These are phyloP conservation scores for Oscheius myriophilus DNA, from an alignment of 2,888 invertebrate genomes.

Conservation along the genomic window DNA sequence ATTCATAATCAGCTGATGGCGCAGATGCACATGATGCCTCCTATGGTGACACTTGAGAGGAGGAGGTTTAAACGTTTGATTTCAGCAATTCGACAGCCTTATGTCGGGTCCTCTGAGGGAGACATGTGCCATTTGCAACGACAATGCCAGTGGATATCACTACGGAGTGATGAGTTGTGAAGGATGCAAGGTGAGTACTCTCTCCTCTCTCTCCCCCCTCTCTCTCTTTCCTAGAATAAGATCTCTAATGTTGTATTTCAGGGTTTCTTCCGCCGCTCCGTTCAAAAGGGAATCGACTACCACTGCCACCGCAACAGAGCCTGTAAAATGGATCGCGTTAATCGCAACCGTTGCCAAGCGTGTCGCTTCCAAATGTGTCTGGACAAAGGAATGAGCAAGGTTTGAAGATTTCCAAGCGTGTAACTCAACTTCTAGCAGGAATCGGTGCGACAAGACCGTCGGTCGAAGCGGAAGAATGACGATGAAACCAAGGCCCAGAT, in stretches of 20 bases:
- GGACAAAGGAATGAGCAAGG: conserved; percentile 49
- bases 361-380: conserved; percentile 63
- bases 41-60: background rate
- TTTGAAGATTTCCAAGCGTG: background rate
- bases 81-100: conserved; percentile 15
- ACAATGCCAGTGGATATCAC: conserved; percentile 56
- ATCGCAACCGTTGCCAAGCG: conserved; percentile 61
- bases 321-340: conserved; percentile 51
- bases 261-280: conserved; percentile 65
- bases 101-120: conserved; percentile 31
- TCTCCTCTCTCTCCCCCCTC: no score
- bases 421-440: conserved; percentile 23
- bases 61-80: background rate
- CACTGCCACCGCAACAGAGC: conserved; percentile 48
- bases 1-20: conserved; percentile 13
- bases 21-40: conserved; percentile 13
- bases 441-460: conserved; percentile 46
- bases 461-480: conserved; percentile 34
- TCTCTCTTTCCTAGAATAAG: background rate
- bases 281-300: conserved; percentile 52
- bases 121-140: conserved; percentile 51
- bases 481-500: conserved; percentile 22
- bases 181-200: conserved; percentile 51
- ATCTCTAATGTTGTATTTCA: conserved; percentile 23
- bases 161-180: conserved; percentile 61